Percentiles rank a stretch among this genome's conserved stretches.
These are phyloP conservation scores for Zaprionus ornatus DNA, from an alignment of 1,140 invertebrate species.

Conservation along the genomic window DNA sequence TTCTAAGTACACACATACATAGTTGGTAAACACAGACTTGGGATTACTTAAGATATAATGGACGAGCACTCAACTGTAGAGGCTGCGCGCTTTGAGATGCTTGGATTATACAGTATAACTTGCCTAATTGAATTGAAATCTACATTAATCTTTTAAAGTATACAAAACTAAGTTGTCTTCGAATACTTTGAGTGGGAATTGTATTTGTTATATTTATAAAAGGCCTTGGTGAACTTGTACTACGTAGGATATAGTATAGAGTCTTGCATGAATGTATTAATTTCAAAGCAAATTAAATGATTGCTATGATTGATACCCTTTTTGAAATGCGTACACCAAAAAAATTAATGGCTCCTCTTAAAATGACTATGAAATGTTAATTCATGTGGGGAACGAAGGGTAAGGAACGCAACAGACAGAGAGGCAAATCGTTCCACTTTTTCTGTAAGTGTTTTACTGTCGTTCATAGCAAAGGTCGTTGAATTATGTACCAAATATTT, in stretches of 20 bases:
- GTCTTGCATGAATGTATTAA: no score
- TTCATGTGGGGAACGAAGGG: no score
- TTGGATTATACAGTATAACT: conserved; percentile 22
- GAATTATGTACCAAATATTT: no score
- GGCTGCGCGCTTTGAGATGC: conserved; percentile 43
- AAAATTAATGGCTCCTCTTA: no score
- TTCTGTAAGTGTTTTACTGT: no score
- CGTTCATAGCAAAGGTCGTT: no score
- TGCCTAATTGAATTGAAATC: conserved; percentile 9
- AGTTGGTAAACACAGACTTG: conserved; percentile 45
- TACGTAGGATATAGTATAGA: neutral
- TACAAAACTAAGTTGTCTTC: neutral
- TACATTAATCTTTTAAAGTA: neutral
- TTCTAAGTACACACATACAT: conserved; percentile 29
- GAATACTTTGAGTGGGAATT: neutral
- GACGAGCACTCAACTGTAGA: conserved; percentile 41
- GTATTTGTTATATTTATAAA: neutral
- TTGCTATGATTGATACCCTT: no score
- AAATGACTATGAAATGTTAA: no score
- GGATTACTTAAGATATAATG: conserved; percentile 43
- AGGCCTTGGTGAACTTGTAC: neutral
- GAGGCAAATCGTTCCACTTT: no score
- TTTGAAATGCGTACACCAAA: no score
- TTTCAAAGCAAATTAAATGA: no score
- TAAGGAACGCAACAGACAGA: no score